A percentile compares a stretch with the other conserved stretches of the same genome.
phyloP scores from a whole-genome alignment of 1,140 invertebrate species.

The Amphibalanus amphitrite region DNA sequence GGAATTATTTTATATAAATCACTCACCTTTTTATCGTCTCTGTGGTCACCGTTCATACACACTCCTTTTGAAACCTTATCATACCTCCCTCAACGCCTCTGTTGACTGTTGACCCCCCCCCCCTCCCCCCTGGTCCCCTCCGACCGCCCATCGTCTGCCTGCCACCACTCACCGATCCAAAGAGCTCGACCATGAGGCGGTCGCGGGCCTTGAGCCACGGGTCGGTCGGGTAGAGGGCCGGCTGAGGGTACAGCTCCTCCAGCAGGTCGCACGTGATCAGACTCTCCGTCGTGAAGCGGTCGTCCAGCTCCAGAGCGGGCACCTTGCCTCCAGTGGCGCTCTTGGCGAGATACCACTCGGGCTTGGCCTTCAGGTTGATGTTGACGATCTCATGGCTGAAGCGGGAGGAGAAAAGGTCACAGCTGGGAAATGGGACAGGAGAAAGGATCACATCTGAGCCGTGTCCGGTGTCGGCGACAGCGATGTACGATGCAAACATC shows the following conservation, averaged over 20 bases:
- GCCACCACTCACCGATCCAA: background rate
- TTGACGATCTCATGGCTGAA: constrained; percentile 27
- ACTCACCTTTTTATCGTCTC: too few relatives aligned
- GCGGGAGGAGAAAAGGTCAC: background rate
- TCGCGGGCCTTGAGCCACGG: constrained; percentile 24
- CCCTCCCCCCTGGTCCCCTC: too few relatives aligned
- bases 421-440: too few relatives aligned
- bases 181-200: constrained; percentile 21
- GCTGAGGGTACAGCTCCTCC: constrained; percentile 24
- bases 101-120: too few relatives aligned
- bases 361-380: constrained; percentile 28
- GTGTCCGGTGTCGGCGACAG: too few relatives aligned
- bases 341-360: constrained; percentile 29
- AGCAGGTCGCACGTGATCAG: constrained; percentile 26
- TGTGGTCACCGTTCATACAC: too few relatives aligned
- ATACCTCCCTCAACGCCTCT: too few relatives aligned
- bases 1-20: too few relatives aligned
- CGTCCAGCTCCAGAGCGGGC: constrained; percentile 26
- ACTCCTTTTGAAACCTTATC: too few relatives aligned
- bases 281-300: constrained; percentile 26
- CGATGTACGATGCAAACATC: too few relatives aligned
- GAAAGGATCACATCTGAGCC: too few relatives aligned
- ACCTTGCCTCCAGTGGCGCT: constrained; percentile 27
- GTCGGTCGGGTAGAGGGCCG: constrained; percentile 23
- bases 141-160: too few relatives aligned